phyloP scores from a whole-genome alignment of 2,888 invertebrate genomes.

The Eremobia ochroleuca region DNA sequence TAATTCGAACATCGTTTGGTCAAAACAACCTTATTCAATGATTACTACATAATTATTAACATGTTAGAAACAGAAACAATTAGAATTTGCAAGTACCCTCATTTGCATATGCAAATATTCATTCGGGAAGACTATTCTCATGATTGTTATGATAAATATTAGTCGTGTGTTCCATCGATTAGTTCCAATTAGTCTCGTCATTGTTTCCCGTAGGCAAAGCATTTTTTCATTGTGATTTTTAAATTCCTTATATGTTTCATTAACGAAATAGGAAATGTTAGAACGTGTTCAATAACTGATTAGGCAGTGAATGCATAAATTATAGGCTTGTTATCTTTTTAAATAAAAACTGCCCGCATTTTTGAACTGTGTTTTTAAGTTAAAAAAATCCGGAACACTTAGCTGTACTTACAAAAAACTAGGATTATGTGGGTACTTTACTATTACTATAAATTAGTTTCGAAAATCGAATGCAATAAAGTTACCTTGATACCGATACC shows the following conservation, averaged over 20 bases:
- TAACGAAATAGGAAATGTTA: constrained; percentile 29
- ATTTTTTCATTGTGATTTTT: constrained; percentile 50
- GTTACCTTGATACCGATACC: constrained; percentile 43
- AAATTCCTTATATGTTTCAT: constrained; percentile 41
- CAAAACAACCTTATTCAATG: not conserved
- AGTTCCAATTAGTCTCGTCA: constrained; percentile 70
- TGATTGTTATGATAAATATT: constrained; percentile 63
- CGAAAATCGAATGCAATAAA: constrained; percentile 10
- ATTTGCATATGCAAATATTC: constrained; percentile 62
- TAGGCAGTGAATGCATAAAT: not conserved
- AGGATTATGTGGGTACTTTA: constrained; percentile 52
- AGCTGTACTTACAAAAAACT: constrained; percentile 25
- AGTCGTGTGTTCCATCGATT: constrained; percentile 68
- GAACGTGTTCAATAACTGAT: constrained; percentile 10
- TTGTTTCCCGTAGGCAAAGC: constrained; percentile 55
- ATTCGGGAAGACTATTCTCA: constrained; percentile 53
- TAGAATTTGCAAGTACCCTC: constrained; percentile 57
- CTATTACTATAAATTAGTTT: constrained; percentile 15
- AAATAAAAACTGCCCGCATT: constrained; percentile 43
- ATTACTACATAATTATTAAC: constrained; percentile 4
- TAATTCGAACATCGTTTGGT: not conserved
- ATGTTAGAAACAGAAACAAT: constrained; percentile 29
- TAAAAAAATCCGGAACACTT: constrained; percentile 21
- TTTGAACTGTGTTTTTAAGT: not conserved
- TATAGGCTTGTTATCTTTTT: not conserved